phyloP scores from a whole-genome alignment of 37 sponge, comb jelly and placozoan genomes.

The Theonella swinhoei region DNA sequence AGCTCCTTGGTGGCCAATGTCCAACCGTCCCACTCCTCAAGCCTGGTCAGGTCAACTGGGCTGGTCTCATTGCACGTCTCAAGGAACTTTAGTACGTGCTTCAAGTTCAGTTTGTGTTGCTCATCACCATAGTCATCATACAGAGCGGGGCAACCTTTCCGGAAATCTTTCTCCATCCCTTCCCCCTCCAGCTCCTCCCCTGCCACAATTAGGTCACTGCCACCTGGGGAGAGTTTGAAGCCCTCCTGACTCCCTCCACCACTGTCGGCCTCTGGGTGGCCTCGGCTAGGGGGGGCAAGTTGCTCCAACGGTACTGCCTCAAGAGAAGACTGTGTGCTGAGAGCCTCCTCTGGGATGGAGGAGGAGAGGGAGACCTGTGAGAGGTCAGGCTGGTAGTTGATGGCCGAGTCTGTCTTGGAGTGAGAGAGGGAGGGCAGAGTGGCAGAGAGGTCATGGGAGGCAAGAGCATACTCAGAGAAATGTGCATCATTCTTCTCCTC shows the following conservation, averaged over 20 bases:
- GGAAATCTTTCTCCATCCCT: slow-evolving; percentile 1
- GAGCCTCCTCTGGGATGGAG: slow-evolving; percentile 14
- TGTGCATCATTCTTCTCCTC: background rate
- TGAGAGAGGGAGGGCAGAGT: background rate
- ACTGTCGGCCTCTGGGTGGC: background rate
- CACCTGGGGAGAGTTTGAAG: background rate
- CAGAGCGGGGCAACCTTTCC: slow-evolving; percentile 30
- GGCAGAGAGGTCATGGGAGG: background rate
- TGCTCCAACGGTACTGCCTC: slow-evolving; percentile 1
- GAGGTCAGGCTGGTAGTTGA: background rate
- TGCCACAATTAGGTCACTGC: background rate
- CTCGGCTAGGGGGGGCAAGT: background rate
- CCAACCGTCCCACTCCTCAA: slow-evolving; percentile 86
- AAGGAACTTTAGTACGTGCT: slow-evolving; percentile 53
- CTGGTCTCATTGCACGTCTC: slow-evolving; percentile 53
- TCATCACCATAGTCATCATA: slow-evolving; percentile 67
- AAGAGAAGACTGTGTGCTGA: slow-evolving; percentile 42
- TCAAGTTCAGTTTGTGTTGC: slow-evolving; percentile 55
- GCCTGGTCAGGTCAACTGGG: slow-evolving; percentile 55
- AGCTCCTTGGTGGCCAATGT: slow-evolving; percentile 59
- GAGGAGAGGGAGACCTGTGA: slow-evolving; percentile 40
- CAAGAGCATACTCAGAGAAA: background rate
- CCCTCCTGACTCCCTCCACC: background rate
- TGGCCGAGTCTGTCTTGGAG: background rate
- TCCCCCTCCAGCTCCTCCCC: background rate